A percentile compares a stretch with the other conserved stretches of the same genome.
Evolutionary conservation across 2,113 vertebrate species (phyloP).

Genomic region (Dendropsophus ebraccatus): DNA sequence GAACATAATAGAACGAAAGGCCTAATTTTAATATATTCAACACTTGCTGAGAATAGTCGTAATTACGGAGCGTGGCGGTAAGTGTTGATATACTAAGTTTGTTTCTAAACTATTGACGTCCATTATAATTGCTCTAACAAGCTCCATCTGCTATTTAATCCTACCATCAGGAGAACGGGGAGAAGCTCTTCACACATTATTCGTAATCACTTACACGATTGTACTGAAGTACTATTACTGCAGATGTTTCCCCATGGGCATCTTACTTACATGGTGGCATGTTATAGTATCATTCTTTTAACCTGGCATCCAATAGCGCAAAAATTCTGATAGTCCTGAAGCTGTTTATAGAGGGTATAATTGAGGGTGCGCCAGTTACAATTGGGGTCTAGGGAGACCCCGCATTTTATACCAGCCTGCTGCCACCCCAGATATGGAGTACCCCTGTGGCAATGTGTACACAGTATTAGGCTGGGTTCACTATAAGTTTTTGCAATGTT

Average conservation of each 20-base stretch:
- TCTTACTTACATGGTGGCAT: background rate
- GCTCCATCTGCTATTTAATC: slow-evolving; percentile 5
- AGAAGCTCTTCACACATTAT: background rate
- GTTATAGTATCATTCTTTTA: background rate
- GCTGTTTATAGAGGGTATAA: no score
- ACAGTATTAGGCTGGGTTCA: no score
- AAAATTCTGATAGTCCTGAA: no score
- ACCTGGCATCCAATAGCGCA: no score
- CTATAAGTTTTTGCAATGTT: no score
- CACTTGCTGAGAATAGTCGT: background rate
- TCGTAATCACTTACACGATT: background rate
- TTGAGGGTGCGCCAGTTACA: no score
- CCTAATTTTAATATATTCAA: background rate
- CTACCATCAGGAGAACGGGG: background rate
- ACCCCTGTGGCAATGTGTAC: no score
- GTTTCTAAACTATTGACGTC: background rate
- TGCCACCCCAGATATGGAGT: no score
- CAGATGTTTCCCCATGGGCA: background rate
- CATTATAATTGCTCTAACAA: background rate
- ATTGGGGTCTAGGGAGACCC: no score
- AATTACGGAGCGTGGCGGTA: background rate
- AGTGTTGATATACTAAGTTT: background rate
- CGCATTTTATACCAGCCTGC: no score
- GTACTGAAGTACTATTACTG: background rate
- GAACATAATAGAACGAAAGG: background rate